These are phyloP conservation scores for Eonycteris spelaea DNA, from an alignment of 2,113 vertebrate genomes.

Conservation along the genomic window DNA sequence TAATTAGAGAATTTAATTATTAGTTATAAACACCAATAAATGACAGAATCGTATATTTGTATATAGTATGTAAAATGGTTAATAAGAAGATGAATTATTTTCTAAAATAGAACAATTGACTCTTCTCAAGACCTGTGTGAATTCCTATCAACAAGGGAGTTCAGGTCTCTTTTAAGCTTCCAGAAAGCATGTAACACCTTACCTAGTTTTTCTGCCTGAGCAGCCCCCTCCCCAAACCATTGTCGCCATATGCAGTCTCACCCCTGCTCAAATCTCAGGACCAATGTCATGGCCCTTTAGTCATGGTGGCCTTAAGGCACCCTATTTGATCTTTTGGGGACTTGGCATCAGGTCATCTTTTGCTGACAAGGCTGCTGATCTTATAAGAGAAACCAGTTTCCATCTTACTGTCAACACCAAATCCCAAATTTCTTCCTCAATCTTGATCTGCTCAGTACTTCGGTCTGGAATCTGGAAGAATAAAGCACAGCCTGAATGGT, in stretches of 20 bases:
- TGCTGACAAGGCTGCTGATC: background rate
- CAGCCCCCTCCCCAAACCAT: background rate
- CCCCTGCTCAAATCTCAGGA: background rate
- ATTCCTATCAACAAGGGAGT: background rate
- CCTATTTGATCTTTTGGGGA: background rate
- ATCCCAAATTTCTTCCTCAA: background rate
- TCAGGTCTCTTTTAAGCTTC: background rate
- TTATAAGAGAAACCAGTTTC: background rate
- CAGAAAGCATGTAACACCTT: background rate
- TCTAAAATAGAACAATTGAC: slow-evolving; percentile 22
- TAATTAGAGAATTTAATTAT: slow-evolving; percentile 55
- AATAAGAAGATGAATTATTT: slow-evolving; percentile 23
- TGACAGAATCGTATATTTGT: slow-evolving; percentile 6
- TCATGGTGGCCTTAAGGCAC: background rate
- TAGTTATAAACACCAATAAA: slow-evolving; percentile 43
- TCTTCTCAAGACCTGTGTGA: background rate
- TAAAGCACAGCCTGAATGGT: background rate
- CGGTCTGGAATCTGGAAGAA: background rate
- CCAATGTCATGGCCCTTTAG: background rate
- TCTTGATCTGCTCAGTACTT: background rate
- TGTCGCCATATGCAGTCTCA: background rate
- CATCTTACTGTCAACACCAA: background rate
- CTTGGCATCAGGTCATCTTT: background rate
- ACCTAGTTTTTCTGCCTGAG: background rate
- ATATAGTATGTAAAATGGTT: slow-evolving; percentile 43